Evolutionary conservation across 2,797 vertebrate species (phyloP).

Genomic region (Clarias fuscus): DNA sequence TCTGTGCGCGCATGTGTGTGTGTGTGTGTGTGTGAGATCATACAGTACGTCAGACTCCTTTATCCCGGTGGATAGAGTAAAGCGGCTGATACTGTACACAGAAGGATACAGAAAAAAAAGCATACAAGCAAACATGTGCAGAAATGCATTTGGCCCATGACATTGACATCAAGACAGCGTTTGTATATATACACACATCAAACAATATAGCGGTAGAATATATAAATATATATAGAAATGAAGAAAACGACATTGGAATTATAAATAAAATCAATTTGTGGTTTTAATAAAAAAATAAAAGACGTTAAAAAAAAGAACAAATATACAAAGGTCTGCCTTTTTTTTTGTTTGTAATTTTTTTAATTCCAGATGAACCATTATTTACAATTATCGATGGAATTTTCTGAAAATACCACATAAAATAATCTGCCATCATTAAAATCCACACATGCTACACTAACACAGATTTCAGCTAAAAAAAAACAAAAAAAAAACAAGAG

Average conservation of each 20-base stretch:
- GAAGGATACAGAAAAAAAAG: background rate
- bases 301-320: no score
- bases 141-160: conserved; percentile 5
- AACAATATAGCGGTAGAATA: conserved; percentile 20
- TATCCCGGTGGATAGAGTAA: background rate
- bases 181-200: conserved; percentile 50
- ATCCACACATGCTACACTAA: no score
- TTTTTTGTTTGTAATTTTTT: no score
- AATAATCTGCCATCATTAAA: no score
- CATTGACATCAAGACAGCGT: background rate
- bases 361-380: no score
- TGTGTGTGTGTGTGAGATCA: background rate
- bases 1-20: background rate
- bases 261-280: background rate
- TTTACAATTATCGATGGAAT: no score
- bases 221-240: no score
- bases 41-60: background rate
- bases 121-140: conserved; percentile 29
- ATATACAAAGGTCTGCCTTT: no score
- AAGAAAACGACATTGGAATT: background rate
- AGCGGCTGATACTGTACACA: background rate
- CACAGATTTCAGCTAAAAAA: no score
- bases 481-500: no score
- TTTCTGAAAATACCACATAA: no score
- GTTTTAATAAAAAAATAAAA: background rate